These are phyloP conservation scores for Pachyuromys duprasi DNA, from an alignment of 2,797 vertebrate species.

Conservation along the genomic window DNA sequence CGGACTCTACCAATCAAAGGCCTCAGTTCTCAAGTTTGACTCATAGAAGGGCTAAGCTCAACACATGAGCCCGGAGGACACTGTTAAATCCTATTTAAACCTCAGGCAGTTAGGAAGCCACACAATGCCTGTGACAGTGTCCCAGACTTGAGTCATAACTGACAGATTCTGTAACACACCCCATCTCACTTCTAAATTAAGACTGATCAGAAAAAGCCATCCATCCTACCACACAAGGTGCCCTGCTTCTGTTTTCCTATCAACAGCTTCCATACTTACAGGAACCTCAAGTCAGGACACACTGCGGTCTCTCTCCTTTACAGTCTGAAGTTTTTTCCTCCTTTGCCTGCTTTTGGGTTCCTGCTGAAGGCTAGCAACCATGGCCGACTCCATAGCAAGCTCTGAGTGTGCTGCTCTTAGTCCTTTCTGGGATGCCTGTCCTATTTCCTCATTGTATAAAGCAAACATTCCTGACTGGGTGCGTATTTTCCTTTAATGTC, in stretches of 20 bases:
- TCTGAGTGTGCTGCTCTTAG: not conserved
- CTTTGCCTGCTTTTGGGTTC: not conserved
- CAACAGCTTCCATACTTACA: not conserved
- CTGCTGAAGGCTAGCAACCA: not conserved
- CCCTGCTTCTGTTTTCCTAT: fast-evolving
- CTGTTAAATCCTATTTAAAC: no score
- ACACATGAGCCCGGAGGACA: no score
- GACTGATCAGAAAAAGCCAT: not conserved
- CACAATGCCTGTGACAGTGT: not conserved
- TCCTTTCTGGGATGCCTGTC: not conserved
- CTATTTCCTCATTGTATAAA: fast-evolving
- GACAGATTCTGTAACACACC: not conserved
- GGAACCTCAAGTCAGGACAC: not conserved
- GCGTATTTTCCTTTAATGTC: not conserved
- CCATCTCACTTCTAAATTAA: not conserved
- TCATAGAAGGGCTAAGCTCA: not conserved
- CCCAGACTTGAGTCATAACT: not conserved
- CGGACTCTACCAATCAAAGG: not conserved
- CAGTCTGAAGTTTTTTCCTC: fast-evolving
- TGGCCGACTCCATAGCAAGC: fast-evolving
- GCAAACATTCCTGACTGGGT: not conserved
- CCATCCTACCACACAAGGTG: fast-evolving
- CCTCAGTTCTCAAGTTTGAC: not conserved
- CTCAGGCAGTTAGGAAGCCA: not conserved
- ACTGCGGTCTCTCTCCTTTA: fast-evolving